Percentiles rank a stretch among this genome's conserved stretches.
phyloP scores from a whole-genome alignment of 2,888 invertebrate genomes.

The Ischnus inquisitorius region DNA sequence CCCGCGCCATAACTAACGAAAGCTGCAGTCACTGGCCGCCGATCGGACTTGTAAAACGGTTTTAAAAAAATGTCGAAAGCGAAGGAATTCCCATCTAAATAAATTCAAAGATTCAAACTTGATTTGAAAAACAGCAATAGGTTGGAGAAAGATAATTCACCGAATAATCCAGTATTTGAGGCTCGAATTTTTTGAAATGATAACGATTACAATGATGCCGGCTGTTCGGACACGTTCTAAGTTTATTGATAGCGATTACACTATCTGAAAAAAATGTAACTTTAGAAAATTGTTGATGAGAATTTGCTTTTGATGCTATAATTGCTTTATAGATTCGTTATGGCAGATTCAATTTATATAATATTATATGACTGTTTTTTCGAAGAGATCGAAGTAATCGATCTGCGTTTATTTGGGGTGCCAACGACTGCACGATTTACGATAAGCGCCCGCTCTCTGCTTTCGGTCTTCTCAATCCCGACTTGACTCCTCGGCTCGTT shows the following conservation, averaged over 20 bases:
- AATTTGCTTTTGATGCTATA: too few species aligned
- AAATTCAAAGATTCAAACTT: background rate
- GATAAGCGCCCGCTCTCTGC: constrained; percentile 53
- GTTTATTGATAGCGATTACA: too few species aligned
- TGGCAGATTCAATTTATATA: background rate
- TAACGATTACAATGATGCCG: too few species aligned
- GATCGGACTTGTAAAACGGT: background rate
- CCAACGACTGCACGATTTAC: constrained; percentile 13
- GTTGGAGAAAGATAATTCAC: too few species aligned
- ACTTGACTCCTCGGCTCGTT: constrained; percentile 43
- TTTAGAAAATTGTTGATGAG: too few species aligned
- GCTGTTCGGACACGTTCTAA: too few species aligned
- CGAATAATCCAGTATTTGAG: too few species aligned
- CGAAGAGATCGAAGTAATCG: constrained; percentile 2
- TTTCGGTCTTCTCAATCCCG: constrained; percentile 52
- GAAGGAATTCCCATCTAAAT: background rate
- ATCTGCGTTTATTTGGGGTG: background rate
- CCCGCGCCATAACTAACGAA: background rate
- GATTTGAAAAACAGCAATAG: background rate
- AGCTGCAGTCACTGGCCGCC: background rate
- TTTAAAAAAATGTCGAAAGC: background rate
- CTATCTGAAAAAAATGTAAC: too few species aligned
- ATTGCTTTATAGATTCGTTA: too few species aligned
- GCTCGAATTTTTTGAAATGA: too few species aligned
- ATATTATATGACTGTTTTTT: background rate